These are phyloP conservation scores for Caloenas nicobarica DNA, from an alignment of 2,113 vertebrate genomes.

Conservation along the genomic window DNA sequence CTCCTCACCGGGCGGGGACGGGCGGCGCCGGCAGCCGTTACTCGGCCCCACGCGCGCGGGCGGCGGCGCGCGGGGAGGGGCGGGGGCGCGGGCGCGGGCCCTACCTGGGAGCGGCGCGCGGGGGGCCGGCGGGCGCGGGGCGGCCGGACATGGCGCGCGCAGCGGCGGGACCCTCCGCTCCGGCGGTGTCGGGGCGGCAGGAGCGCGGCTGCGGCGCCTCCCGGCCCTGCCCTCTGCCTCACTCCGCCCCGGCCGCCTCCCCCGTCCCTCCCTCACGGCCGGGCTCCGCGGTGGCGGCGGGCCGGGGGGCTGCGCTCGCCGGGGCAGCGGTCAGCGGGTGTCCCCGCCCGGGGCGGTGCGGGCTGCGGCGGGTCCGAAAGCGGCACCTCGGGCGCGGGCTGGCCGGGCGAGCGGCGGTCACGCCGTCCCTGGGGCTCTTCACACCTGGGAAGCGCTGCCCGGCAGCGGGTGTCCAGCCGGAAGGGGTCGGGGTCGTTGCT, in stretches of 20 bases:
- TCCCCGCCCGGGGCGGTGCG: background rate
- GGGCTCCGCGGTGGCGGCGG: background rate
- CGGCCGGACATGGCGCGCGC: no score
- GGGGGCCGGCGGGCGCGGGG: no score
- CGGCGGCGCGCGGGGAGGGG: background rate
- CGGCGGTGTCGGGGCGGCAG: no score
- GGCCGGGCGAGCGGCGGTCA: background rate
- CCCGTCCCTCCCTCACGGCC: background rate
- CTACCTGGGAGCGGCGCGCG: no score
- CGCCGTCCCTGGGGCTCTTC: background rate
- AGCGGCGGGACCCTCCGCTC: no score
- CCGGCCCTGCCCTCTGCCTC: background rate
- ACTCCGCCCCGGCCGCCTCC: background rate
- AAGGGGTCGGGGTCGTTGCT: background rate
- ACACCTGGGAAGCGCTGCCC: background rate
- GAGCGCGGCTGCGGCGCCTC: background rate
- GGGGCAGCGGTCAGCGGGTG: no score
- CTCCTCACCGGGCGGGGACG: background rate
- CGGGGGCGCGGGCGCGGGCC: no score
- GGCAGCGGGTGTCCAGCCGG: background rate
- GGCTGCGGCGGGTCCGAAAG: background rate
- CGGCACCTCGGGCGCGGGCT: accelerated
- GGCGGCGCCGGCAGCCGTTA: background rate
- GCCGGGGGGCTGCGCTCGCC: no score
- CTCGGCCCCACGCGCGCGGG: background rate